These are phyloP conservation scores for Listronotus oregonensis DNA, from an alignment of 1,140 invertebrate species.

Conservation along the genomic window DNA sequence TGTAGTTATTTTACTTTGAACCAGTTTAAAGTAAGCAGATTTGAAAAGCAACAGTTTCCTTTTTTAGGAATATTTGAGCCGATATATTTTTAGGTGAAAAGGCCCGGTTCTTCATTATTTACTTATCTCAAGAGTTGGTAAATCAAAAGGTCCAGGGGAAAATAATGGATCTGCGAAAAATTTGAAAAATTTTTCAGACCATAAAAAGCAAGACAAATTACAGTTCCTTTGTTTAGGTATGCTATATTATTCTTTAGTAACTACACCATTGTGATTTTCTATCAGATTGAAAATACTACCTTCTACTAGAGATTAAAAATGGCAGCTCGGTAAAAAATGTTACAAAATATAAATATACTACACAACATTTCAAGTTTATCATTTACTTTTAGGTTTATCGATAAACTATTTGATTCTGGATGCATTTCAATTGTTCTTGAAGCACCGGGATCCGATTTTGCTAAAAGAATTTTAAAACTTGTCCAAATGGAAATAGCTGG, in stretches of 20 bases:
- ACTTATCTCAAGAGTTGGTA: conserved; percentile 65
- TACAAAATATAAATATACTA: too few relatives aligned
- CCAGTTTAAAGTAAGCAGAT: too few relatives aligned
- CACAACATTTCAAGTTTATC: too few relatives aligned
- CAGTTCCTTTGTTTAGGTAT: conserved; percentile 61
- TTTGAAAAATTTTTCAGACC: conserved; percentile 74
- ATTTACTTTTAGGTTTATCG: conserved; percentile 76
- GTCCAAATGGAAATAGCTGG: conserved; percentile 75
- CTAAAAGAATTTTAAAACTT: conserved; percentile 70
- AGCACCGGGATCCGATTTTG: conserved; percentile 68
- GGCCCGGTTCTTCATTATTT: conserved; percentile 74
- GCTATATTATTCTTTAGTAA: neutral
- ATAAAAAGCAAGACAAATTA: conserved; percentile 77
- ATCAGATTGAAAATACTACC: too few relatives aligned
- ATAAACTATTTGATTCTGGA: conserved; percentile 77
- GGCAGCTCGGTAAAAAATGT: too few relatives aligned
- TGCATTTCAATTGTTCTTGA: conserved; percentile 69
- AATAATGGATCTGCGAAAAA: conserved; percentile 67
- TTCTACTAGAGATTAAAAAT: too few relatives aligned
- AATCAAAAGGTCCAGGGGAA: conserved; percentile 57
- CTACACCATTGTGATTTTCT: too few relatives aligned
- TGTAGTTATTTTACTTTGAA: too few relatives aligned
- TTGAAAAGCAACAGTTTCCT: too few relatives aligned
- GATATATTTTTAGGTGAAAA: conserved; percentile 66
- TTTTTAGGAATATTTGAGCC: too few relatives aligned